Base-by-base conservation (phyloP, 2,888 invertebrate genomes). In the Thymelicus acteon region DNA sequence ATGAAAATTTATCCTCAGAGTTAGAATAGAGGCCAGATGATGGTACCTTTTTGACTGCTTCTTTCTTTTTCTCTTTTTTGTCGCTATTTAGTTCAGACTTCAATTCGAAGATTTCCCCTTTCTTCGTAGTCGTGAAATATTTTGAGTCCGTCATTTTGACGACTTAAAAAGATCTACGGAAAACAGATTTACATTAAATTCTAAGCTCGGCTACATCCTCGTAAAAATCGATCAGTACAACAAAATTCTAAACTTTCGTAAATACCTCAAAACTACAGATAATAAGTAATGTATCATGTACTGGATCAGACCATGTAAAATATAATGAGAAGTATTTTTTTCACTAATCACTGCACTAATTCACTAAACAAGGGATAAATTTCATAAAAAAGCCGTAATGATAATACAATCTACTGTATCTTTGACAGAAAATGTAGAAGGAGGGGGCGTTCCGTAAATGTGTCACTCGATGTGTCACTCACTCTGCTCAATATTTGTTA, bases 81-180 rank as follows among this genome's bases (percentile, higher is more conserved):
- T 99, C 99, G 95, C 98, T 99, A 90, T 99, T 99, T 70, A 99
- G 94, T 91, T 99, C 99, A 7, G 99, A 99, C 90, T 99, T 99
- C 69, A 99, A 94, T 93, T 99, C 99, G 93, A 99, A 99, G 85
- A 99, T 99, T 94, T 99, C 99, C 80, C 99, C 99, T 92, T 99
- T 99, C 91, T 99, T 99, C 75, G 99, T 99, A 75, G 99, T 99
- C 8, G 99, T 99, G 89, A 99, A 99, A 94, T 99, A 99, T 92
- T 99, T 99, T 66, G 99, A 99, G 93, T 99, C 99, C 60, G 99
- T 99, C 99, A 99, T 99, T 76, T 83, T 91, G 78, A 37, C 19
- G 40, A 63, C 39, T 52, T 61, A 62, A 8, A 31, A 24, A 15
- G 19, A 61, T 44, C 68, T 68, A 52, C 39, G n/a, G 48, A 48